Base-by-base conservation (phyloP, 2,113 vertebrate genomes). In the Cottus gobio region DNA sequence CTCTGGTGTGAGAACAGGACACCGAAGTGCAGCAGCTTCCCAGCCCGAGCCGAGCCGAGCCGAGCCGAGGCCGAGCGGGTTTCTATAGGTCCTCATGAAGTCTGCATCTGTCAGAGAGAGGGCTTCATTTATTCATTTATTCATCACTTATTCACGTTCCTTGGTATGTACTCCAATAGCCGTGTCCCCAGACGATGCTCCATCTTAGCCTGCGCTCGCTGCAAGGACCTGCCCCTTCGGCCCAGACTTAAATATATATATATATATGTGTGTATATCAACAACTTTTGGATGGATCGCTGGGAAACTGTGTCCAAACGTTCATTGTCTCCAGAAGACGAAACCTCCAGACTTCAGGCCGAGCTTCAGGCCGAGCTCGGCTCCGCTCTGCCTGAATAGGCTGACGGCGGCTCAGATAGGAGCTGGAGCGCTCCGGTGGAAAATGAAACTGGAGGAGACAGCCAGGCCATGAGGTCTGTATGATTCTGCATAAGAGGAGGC, bases 361-460 rank as follows among this genome's bases (percentile, higher is more conserved):
- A 12, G 39, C 39, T 42, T 42, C 39, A 13, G 39, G 26, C 5
- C 4, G 12, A 2, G 50, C 10, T 4, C 22, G 24, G 37, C 39
- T 69, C 70, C 74, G 80, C 80, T 57, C 71, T 39, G 69, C 72
- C 71, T 85, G 81, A 89, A 84, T 77, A 39, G 74, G 42, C 9
- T 24, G 79, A 74, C 61, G 71, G 1, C 18, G 18, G 80, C 69
- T 82, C 90, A 89, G 88, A 86, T 86, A 61, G 31, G 87, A 73
- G 79, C 76, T 90, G 88, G 83, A 89, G 68, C 39, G 1, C 77
- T 64, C 1, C 64, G 54, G 84, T 84, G 91, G 91, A 91, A 90
- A 91, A 89, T 88, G 87, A 89, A 91, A 92, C 87, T 63, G 0
- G 84, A 91, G 87, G 79, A 89, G 89, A 78, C 56, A 12, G 73